These are phyloP conservation scores for Nyctibius grandis DNA, from an alignment of 2,797 vertebrate species.

Conservation along the genomic window DNA sequence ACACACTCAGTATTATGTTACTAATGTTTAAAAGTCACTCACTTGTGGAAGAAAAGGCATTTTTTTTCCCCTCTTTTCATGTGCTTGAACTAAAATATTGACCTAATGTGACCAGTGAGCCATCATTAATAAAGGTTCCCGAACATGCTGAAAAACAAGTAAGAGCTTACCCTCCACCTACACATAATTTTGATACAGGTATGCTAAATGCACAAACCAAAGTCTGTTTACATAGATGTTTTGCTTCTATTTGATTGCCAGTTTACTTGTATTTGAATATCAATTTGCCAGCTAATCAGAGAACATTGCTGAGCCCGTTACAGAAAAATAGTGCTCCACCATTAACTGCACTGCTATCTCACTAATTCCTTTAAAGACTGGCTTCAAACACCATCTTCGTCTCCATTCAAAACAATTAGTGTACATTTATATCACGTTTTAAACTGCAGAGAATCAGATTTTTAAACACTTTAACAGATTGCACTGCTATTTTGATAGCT, in stretches of 20 bases:
- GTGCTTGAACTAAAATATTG: background rate
- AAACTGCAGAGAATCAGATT: constrained; percentile 34
- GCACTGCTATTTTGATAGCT: constrained; percentile 24
- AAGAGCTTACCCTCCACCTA: background rate
- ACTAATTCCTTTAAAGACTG: constrained; percentile 32
- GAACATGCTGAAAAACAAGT: background rate
- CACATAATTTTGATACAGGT: background rate
- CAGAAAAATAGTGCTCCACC: constrained; percentile 38
- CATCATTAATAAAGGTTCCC: background rate
- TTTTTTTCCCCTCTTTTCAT: background rate
- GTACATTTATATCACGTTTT: constrained; percentile 60
- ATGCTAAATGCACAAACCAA: background rate
- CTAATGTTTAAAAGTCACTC: background rate
- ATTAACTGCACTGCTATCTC: constrained; percentile 18
- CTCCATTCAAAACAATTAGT: constrained; percentile 52
- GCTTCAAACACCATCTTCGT: constrained; percentile 24
- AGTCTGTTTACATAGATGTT: constrained; percentile 33
- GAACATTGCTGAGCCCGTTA: constrained; percentile 48
- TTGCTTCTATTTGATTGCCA: constrained; percentile 57
- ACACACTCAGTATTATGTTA: background rate
- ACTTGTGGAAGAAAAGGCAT: background rate
- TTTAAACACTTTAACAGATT: constrained; percentile 59
- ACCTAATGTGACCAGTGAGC: background rate
- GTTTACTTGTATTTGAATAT: constrained; percentile 65
- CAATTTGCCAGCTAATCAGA: constrained; percentile 61